These are phyloP conservation scores for Melipona beecheii DNA, from an alignment of 2,888 invertebrate genomes.

Conservation along the genomic window DNA sequence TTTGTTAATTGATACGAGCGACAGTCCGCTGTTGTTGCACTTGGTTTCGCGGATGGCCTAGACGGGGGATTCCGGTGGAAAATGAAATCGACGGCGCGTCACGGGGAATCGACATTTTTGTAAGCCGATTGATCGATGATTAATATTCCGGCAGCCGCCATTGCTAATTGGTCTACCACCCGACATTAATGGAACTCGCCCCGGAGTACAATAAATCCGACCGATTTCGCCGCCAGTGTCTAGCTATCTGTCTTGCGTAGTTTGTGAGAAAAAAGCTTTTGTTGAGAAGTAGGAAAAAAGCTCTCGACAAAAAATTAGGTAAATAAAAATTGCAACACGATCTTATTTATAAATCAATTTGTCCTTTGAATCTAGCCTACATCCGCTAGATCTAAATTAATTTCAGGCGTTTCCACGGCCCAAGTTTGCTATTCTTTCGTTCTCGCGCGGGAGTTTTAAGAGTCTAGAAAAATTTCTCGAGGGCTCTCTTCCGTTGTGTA, in stretches of 20 bases:
- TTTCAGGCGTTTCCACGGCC: too few species aligned
- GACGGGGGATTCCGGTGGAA: background rate
- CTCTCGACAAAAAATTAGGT: too few species aligned
- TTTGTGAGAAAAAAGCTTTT: too few species aligned
- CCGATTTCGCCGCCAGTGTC: background rate
- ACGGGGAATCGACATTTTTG: constrained; percentile 34
- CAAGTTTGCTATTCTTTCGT: too few species aligned
- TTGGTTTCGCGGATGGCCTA: background rate
- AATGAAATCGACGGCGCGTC: background rate
- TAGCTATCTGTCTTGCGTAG: background rate
- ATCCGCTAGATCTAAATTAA: too few species aligned
- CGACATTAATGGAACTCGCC: constrained; percentile 8
- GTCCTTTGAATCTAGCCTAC: too few species aligned
- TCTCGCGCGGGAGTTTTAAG: too few species aligned
- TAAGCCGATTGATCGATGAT: constrained; percentile 51
- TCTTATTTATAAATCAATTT: too few species aligned
- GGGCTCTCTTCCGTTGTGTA: too few species aligned
- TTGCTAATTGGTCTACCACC: constrained; percentile 40
- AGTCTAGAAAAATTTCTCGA: too few species aligned
- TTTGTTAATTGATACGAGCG: constrained; percentile 1
- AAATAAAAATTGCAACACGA: too few species aligned
- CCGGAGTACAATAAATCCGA: constrained; percentile 26
- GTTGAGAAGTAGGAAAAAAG: too few species aligned
- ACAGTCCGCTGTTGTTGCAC: constrained; percentile 12
- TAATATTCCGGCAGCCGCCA: constrained; percentile 35